phyloP scores from a whole-genome alignment of 2,888 invertebrate genomes.

The Melanostoma mellinum region DNA sequence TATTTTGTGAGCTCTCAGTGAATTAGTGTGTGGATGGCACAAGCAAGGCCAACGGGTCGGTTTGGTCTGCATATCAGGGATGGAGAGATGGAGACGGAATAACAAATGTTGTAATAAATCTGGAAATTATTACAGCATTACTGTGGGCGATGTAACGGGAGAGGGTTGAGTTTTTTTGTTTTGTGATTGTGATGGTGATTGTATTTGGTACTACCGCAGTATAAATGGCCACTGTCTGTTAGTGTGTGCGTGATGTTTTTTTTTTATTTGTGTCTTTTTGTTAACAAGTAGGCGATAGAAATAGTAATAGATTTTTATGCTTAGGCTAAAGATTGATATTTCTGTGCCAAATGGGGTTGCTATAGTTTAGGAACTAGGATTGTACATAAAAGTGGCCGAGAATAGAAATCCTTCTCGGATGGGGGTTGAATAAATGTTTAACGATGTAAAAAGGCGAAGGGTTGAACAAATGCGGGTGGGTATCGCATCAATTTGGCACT shows the following conservation, averaged over 20 bases:
- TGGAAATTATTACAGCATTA: conserved; percentile 72
- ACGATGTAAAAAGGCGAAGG: not conserved
- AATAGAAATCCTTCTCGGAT: not conserved
- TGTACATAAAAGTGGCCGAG: conserved; percentile 6
- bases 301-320: conserved; percentile 70
- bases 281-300: conserved; percentile 72
- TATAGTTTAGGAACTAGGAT: conserved; percentile 37
- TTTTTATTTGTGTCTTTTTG: conserved; percentile 31
- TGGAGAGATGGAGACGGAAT: conserved; percentile 59
- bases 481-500: conserved; percentile 40
- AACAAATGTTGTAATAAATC: conserved; percentile 73
- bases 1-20: not conserved
- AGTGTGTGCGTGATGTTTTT: conserved; percentile 19
- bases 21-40: conserved; percentile 12
- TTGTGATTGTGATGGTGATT: conserved; percentile 34
- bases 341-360: conserved; percentile 62
- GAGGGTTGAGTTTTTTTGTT: conserved; percentile 27
- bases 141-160: conserved; percentile 39
- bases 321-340: conserved; percentile 70
- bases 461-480: conserved; percentile 20
- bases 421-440: conserved; percentile 23
- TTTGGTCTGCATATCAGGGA: conserved; percentile 16
- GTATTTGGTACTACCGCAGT: conserved; percentile 32
- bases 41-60: conserved; percentile 41
- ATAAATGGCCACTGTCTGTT: conserved; percentile 15